phyloP scores from a whole-genome alignment of 37 sponge, comb jelly and placozoan genomes.

The Axinella damicornis region DNA sequence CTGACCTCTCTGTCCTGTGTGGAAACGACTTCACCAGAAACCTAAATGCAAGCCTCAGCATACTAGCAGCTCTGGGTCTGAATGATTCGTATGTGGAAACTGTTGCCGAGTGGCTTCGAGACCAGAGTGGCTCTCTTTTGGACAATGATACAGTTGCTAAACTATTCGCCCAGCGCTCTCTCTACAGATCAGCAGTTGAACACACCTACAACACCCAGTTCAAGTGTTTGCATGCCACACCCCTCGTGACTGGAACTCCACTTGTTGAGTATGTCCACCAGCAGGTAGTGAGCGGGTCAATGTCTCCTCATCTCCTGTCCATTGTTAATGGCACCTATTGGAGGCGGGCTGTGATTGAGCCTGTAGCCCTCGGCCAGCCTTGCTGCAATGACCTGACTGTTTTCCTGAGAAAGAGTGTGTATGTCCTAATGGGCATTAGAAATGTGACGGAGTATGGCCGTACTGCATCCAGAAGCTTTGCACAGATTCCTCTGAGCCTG shows the following conservation, averaged over 20 bases:
- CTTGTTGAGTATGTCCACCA: no score
- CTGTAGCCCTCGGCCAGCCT: slow-evolving; percentile 13
- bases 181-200: background rate
- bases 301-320: slow-evolving; percentile 3
- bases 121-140: background rate
- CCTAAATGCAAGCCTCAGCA: slow-evolving; percentile 17
- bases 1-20: slow-evolving; percentile 64
- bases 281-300: background rate
- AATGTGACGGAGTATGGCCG: slow-evolving; percentile 57
- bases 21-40: slow-evolving; percentile 54
- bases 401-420: slow-evolving; percentile 31
- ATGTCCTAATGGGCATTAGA: slow-evolving; percentile 46
- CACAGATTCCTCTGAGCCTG: background rate
- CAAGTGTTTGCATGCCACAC: no score
- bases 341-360: slow-evolving; percentile 42
- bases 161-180: background rate
- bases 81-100: background rate
- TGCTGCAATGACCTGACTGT: slow-evolving; percentile 46
- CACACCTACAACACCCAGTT: background rate
- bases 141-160: background rate
- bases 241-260: background rate
- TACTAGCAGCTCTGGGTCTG: slow-evolving; percentile 10
- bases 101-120: slow-evolving; percentile 35
- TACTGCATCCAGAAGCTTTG: slow-evolving; percentile 8
- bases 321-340: slow-evolving; percentile 18